phyloP scores from a whole-genome alignment of 2,797 vertebrate species.

The Serranus cabrilla region DNA sequence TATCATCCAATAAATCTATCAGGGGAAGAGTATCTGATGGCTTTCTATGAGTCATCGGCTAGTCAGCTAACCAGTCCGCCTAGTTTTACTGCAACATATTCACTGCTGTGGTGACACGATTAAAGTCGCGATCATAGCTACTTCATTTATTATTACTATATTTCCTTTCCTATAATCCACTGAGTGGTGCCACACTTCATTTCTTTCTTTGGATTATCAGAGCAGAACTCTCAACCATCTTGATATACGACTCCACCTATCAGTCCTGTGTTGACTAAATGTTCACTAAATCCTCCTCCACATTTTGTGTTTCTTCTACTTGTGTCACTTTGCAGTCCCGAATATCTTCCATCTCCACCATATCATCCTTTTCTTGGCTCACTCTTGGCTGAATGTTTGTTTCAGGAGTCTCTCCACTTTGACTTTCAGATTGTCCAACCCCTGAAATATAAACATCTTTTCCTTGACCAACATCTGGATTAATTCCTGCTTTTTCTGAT shows the following conservation, averaged over 20 bases:
- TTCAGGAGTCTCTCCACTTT: slow-evolving; percentile 6
- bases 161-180: background rate
- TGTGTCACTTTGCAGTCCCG: slow-evolving; percentile 72
- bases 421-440: slow-evolving; percentile 8
- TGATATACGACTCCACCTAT: slow-evolving; percentile 1
- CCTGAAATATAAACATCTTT: slow-evolving; percentile 14
- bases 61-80: background rate
- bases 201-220: slow-evolving; percentile 6
- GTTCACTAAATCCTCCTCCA: slow-evolving; percentile 24
- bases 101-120: slow-evolving; percentile 8
- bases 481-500: background rate
- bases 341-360: slow-evolving; percentile 76
- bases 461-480: background rate
- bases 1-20: background rate
- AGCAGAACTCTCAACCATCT: background rate
- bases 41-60: background rate
- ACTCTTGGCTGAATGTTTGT: background rate
- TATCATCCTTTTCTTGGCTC: slow-evolving; percentile 72
- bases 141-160: background rate
- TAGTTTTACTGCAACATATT: background rate
- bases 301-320: slow-evolving; percentile 25
- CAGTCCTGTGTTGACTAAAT: slow-evolving; percentile 40
- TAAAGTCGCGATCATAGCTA: slow-evolving; percentile 1
- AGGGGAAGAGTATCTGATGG: background rate
- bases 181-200: background rate